phyloP scores from a whole-genome alignment of 2,797 vertebrate species.

The Ambastaia sidthimunki region DNA sequence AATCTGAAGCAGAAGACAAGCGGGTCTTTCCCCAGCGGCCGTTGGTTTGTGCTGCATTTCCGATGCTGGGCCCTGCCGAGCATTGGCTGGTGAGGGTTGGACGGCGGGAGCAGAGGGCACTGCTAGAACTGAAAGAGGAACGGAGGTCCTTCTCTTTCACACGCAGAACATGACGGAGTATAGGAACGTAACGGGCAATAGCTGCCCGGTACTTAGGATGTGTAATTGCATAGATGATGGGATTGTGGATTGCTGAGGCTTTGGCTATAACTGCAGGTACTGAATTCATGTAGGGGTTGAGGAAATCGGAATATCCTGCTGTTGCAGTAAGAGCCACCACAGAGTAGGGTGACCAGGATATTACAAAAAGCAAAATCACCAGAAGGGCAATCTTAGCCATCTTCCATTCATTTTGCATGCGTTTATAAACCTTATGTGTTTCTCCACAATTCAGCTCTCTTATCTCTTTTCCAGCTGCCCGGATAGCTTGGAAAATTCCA shows the following conservation, averaged over 20 bases:
- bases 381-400: slow-evolving; percentile 84
- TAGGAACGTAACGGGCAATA: slow-evolving; percentile 80
- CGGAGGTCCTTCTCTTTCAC: slow-evolving; percentile 69
- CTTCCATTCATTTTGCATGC: slow-evolving; percentile 83
- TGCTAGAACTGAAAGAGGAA: slow-evolving; percentile 72
- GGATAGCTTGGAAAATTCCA: slow-evolving; percentile 82
- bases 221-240: slow-evolving; percentile 85
- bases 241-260: slow-evolving; percentile 86
- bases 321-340: slow-evolving; percentile 82
- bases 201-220: slow-evolving; percentile 85
- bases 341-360: slow-evolving; percentile 87
- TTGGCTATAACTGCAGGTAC: slow-evolving; percentile 86
- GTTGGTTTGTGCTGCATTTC: slow-evolving; percentile 67
- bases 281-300: slow-evolving; percentile 83
- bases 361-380: slow-evolving; percentile 79
- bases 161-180: slow-evolving; percentile 75
- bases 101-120: slow-evolving; percentile 69
- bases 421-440: slow-evolving; percentile 73
- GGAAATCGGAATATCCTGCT: slow-evolving; percentile 79
- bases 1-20: slow-evolving; percentile 77
- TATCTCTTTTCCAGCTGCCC: slow-evolving; percentile 76
- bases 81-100: slow-evolving; percentile 75
- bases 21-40: slow-evolving; percentile 66
- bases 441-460: slow-evolving; percentile 74
- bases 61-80: slow-evolving; percentile 64